phyloP scores from a whole-genome alignment of 2,888 invertebrate genomes.

The Toxonevra muliebris region DNA sequence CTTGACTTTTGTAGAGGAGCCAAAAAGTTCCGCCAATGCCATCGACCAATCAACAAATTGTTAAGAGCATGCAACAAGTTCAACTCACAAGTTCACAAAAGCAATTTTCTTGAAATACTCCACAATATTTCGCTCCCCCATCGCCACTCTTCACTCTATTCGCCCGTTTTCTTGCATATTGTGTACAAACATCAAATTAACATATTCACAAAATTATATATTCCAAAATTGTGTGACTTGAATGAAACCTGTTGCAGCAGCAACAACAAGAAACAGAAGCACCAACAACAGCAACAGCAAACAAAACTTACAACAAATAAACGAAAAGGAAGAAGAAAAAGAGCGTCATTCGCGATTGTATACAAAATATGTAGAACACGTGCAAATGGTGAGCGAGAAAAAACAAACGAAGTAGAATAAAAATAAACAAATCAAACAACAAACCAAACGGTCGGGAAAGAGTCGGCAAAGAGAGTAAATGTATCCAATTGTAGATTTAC shows the following conservation, averaged over 20 bases:
- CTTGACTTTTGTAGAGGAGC: too few relatives aligned
- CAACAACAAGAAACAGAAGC: neutral
- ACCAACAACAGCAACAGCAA: neutral
- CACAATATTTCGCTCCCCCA: too few relatives aligned
- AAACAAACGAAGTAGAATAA: neutral
- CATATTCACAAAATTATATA: too few relatives aligned
- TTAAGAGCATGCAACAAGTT: neutral
- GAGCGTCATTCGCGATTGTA: neutral
- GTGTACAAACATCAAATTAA: too few relatives aligned
- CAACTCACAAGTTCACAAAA: neutral
- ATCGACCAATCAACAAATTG: too few relatives aligned
- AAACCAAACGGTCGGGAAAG: neutral
- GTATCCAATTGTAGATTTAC: neutral
- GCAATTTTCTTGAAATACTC: neutral
- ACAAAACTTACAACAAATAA: neutral
- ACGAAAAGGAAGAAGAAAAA: neutral
- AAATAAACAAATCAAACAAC: conserved; percentile 7
- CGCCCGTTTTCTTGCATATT: too few relatives aligned
- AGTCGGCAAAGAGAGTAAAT: neutral
- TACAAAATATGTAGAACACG: conserved; percentile 7
- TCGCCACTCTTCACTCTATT: too few relatives aligned
- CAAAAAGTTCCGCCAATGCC: too few relatives aligned
- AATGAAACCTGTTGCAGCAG: conserved; percentile 17
- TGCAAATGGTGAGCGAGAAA: conserved; percentile 2
- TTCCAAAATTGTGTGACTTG: conserved; percentile 8